phyloP scores from a whole-genome alignment of 1,140 invertebrate genomes.

The Papilio xuthus region DNA sequence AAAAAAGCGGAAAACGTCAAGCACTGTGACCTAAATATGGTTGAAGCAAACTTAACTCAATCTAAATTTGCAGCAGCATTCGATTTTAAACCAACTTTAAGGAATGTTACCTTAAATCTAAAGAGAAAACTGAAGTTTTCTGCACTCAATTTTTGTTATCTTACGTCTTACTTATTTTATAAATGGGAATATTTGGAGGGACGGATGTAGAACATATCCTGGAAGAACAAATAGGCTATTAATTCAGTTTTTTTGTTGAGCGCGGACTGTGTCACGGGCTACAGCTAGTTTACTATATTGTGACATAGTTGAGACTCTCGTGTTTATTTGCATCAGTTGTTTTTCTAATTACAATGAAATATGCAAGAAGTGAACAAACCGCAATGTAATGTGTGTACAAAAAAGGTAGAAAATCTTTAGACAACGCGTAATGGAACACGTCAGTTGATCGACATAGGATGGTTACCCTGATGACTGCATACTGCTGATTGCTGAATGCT shows the following conservation, averaged over 20 bases:
- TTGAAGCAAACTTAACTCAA: background rate
- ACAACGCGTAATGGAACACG: background rate
- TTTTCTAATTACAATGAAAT: background rate
- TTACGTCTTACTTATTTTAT: background rate
- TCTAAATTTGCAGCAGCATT: background rate
- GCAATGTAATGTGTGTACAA: background rate
- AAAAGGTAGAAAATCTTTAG: background rate
- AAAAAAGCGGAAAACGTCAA: background rate
- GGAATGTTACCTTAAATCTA: background rate
- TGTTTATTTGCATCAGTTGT: background rate
- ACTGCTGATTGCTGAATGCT: background rate
- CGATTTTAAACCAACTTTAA: background rate
- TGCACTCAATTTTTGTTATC: background rate
- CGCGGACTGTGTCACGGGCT: too few relatives aligned
- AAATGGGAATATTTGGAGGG: too few relatives aligned
- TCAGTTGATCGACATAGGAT: background rate
- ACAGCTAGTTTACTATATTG: too few relatives aligned
- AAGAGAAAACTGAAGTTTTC: background rate
- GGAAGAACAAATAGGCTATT: too few relatives aligned
- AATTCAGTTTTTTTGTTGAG: too few relatives aligned
- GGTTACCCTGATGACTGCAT: background rate
- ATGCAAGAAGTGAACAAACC: background rate
- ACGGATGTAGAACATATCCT: too few relatives aligned
- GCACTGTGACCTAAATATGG: background rate
- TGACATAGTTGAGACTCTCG: background rate